phyloP scores from a whole-genome alignment of 2,888 invertebrate species.

The Strigamia transsilvanica region DNA sequence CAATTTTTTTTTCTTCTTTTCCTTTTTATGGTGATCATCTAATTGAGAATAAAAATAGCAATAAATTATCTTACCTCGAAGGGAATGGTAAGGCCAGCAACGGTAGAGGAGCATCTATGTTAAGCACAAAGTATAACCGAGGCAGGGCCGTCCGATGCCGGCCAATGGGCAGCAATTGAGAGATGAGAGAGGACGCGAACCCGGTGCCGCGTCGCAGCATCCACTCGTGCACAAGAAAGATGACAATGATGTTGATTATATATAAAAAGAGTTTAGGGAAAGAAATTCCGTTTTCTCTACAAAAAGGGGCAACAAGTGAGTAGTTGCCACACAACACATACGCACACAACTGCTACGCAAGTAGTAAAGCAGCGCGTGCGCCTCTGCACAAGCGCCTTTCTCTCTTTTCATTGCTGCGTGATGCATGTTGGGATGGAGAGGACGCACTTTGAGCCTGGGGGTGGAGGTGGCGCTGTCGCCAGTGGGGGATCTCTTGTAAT shows the following conservation, averaged over 20 bases:
- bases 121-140: slow-evolving; percentile 27
- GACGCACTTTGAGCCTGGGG: slow-evolving; percentile 21
- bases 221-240: slow-evolving; percentile 15
- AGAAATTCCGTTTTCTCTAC: background rate
- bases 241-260: background rate
- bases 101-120: slow-evolving; percentile 32
- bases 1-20: background rate
- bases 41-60: background rate
- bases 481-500: background rate
- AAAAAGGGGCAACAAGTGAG: slow-evolving; percentile 11
- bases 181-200: background rate
- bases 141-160: slow-evolving; percentile 38
- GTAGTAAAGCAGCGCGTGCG: slow-evolving; percentile 35
- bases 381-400: background rate
- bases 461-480: slow-evolving; percentile 21
- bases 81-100: slow-evolving; percentile 32
- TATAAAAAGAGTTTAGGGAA: background rate
- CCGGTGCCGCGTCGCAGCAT: slow-evolving; percentile 31
- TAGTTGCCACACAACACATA: slow-evolving; percentile 6
- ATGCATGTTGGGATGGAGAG: slow-evolving; percentile 35
- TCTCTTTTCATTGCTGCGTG: slow-evolving; percentile 17
- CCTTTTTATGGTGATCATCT: too few species aligned
- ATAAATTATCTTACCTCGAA: slow-evolving; percentile 2
- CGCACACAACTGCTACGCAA: slow-evolving; percentile 7
- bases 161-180: background rate